Conservation (phyloP, 53 echinoderm and acorn worm genomes). For the Paracentrotus lividus region DNA sequence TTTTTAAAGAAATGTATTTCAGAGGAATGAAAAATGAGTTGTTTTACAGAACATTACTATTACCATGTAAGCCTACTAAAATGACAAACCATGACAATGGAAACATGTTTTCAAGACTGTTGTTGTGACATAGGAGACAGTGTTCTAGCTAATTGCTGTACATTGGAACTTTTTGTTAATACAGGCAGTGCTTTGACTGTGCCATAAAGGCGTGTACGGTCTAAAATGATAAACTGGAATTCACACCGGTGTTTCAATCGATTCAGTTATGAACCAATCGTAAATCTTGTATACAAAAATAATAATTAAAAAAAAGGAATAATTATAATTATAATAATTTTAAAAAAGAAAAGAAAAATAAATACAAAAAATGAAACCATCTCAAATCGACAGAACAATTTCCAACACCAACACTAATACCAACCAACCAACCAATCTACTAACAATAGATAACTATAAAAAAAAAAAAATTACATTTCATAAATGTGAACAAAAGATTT, state of each 20-base stretch:
- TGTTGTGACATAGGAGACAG: not conserved
- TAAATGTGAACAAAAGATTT: slow-evolving; percentile 39
- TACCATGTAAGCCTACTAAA: not conserved
- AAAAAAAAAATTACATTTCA: slow-evolving; percentile 58
- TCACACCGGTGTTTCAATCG: not conserved
- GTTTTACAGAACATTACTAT: not conserved
- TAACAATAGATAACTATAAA: slow-evolving; percentile 34
- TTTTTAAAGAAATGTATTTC: not conserved
- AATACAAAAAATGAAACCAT: not conserved
- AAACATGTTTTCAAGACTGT: not conserved
- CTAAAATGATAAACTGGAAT: not conserved
- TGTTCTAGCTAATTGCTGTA: slow-evolving; percentile 19
- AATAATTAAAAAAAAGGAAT: not conserved
- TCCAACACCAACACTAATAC: slow-evolving; percentile 58
- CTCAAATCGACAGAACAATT: slow-evolving; percentile 43
- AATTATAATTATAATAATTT: too few relatives aligned
- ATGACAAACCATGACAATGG: not conserved
- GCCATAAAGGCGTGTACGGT: not conserved
- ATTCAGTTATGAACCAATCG: not conserved
- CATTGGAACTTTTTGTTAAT: too few relatives aligned
- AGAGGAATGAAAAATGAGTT: not conserved
- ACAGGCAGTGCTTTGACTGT: not conserved
- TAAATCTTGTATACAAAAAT: too few relatives aligned
- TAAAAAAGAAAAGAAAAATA: not conserved
- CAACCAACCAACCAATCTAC: slow-evolving; percentile 66